phyloP scores from a whole-genome alignment of 2,797 vertebrate genomes.

The Pristis pectinata region DNA sequence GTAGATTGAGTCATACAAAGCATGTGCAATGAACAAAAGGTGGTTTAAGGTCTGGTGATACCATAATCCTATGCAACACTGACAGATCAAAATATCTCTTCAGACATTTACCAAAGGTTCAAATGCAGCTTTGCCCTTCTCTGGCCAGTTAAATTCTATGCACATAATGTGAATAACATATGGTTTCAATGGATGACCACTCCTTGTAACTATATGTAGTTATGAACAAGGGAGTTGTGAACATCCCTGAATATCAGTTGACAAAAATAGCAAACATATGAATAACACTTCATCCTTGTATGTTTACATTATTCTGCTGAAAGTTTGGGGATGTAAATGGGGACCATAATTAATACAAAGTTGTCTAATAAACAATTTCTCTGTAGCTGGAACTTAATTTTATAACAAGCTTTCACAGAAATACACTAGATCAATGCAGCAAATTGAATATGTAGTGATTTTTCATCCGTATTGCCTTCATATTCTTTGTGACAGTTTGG shows the following conservation, averaged over 20 bases:
- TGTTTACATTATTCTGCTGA: neutral
- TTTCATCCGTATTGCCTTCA: neutral
- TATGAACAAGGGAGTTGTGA: neutral
- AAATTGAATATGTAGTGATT: neutral
- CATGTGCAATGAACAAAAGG: neutral
- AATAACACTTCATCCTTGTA: neutral
- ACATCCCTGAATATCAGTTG: neutral
- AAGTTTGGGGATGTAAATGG: neutral
- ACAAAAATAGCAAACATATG: neutral
- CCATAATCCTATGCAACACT: neutral
- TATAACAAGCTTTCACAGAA: neutral
- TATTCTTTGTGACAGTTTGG: neutral
- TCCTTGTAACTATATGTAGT: neutral
- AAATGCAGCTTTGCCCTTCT: neutral
- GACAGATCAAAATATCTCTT: neutral
- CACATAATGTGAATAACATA: neutral
- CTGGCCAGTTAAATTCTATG: neutral
- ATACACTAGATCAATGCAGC: neutral
- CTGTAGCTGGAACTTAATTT: neutral
- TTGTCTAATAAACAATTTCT: neutral
- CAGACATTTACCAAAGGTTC: neutral
- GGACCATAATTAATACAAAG: neutral
- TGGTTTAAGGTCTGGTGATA: neutral
- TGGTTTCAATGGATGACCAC: neutral
- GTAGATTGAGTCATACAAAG: neutral